Conservation (phyloP, 2,113 vertebrate species). For the Proterorhinus semilunaris region DNA sequence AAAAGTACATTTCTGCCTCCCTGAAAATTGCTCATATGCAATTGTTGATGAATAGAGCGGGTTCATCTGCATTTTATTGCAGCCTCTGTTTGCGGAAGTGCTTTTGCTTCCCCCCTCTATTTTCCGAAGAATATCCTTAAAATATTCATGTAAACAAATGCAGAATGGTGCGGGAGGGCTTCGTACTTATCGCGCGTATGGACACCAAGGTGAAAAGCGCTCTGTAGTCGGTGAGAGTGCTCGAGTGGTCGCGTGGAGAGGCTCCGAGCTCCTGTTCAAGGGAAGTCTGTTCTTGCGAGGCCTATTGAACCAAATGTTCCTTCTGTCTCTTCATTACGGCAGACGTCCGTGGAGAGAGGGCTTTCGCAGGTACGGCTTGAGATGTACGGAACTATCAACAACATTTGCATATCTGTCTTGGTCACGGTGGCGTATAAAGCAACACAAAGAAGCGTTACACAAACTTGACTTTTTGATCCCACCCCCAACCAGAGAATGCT, state of each 20-base stretch:
- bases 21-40: constrained; percentile 31
- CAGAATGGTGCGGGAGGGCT: constrained; percentile 10
- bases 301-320: constrained; percentile 10
- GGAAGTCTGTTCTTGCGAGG: background rate
- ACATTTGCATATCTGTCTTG: background rate
- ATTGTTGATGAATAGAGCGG: constrained; percentile 73
- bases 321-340: background rate
- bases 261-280: constrained; percentile 5
- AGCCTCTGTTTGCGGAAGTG: constrained; percentile 65
- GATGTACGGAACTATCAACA: background rate
- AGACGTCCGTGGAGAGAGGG: background rate
- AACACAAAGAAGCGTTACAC: background rate
- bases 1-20: constrained; percentile 19
- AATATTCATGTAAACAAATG: constrained; percentile 15
- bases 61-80: constrained; percentile 85
- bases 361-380: background rate
- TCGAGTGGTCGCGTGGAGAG: background rate
- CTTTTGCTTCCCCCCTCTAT: constrained; percentile 62
- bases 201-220: constrained; percentile 9
- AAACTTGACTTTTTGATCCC: background rate
- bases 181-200: background rate
- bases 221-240: background rate
- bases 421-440: background rate
- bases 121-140: constrained; percentile 13
- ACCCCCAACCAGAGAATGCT: no score